Evolutionary conservation across 1,140 invertebrate species (phyloP).

Genomic region (Diorhabda elongata): DNA sequence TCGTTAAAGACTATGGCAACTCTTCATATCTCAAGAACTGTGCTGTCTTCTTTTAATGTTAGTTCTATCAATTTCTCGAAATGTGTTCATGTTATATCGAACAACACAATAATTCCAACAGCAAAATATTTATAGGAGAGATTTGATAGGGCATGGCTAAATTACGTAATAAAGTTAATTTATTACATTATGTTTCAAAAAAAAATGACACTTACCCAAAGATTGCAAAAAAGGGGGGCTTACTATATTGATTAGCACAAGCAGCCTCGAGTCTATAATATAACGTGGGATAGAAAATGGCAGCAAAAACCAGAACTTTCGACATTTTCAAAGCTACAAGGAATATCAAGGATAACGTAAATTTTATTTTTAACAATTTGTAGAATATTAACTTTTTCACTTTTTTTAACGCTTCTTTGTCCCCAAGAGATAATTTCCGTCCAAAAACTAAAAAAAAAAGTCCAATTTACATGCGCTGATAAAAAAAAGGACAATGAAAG

Average conservation of each 20-base stretch:
- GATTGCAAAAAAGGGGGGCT: not conserved
- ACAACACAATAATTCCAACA: too few relatives aligned
- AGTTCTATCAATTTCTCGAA: too few relatives aligned
- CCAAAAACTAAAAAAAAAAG: not conserved
- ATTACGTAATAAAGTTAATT: too few relatives aligned
- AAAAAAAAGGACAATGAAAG: too few relatives aligned
- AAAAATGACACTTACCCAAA: not conserved
- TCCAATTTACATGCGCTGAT: too few relatives aligned
- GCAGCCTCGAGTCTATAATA: not conserved
- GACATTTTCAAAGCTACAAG: not conserved
- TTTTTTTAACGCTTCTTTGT: not conserved
- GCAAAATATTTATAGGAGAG: too few relatives aligned
- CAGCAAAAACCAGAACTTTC: not conserved
- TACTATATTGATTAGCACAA: not conserved
- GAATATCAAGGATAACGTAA: not conserved
- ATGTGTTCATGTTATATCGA: too few relatives aligned
- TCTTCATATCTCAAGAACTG: too few relatives aligned
- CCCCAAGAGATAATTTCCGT: not conserved
- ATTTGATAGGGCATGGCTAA: too few relatives aligned
- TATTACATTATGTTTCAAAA: too few relatives aligned
- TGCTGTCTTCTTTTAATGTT: too few relatives aligned
- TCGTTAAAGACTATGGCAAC: too few relatives aligned
- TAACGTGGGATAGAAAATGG: not conserved
- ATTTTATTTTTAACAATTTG: not conserved
- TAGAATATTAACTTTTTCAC: not conserved